These are phyloP conservation scores for Montifringilla adamsi DNA, from an alignment of 2,113 vertebrate genomes.

Conservation along the genomic window DNA sequence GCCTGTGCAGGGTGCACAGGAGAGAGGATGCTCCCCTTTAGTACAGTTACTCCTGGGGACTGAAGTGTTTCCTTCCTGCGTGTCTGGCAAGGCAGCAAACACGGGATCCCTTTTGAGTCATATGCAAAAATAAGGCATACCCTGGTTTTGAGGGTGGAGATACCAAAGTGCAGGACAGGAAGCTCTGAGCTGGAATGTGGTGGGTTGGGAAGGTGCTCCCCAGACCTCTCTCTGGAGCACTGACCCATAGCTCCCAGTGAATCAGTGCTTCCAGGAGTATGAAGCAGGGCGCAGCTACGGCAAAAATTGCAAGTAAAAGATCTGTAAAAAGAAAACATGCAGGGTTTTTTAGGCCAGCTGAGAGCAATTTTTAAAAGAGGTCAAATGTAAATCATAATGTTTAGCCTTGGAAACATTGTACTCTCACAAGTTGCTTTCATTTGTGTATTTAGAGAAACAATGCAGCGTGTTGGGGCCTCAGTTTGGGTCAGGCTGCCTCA, in stretches of 20 bases:
- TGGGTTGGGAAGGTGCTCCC: not conserved
- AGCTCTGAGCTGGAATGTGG: not conserved
- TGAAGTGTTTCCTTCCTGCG: not conserved
- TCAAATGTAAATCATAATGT: not conserved
- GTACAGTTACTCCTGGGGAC: not conserved
- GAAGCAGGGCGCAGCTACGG: not conserved
- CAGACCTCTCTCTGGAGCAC: not conserved
- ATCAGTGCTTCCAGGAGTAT: not conserved
- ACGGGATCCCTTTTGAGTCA: not conserved
- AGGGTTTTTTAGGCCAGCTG: not conserved
- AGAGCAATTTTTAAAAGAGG: not conserved
- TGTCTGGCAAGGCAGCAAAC: not conserved
- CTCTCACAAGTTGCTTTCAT: not conserved
- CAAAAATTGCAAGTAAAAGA: not conserved
- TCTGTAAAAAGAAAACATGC: not conserved
- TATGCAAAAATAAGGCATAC: not conserved
- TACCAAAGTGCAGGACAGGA: not conserved
- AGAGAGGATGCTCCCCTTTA: not conserved
- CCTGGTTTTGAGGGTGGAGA: not conserved
- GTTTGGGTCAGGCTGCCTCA: not conserved
- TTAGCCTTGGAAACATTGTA: not conserved
- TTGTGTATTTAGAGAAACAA: not conserved
- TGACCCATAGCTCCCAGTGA: not conserved
- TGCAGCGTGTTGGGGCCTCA: rapidly evolving
- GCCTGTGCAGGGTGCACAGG: not conserved